phyloP scores from a whole-genome alignment of 2,888 invertebrate genomes.

The Yponomeuta plumbellus region DNA sequence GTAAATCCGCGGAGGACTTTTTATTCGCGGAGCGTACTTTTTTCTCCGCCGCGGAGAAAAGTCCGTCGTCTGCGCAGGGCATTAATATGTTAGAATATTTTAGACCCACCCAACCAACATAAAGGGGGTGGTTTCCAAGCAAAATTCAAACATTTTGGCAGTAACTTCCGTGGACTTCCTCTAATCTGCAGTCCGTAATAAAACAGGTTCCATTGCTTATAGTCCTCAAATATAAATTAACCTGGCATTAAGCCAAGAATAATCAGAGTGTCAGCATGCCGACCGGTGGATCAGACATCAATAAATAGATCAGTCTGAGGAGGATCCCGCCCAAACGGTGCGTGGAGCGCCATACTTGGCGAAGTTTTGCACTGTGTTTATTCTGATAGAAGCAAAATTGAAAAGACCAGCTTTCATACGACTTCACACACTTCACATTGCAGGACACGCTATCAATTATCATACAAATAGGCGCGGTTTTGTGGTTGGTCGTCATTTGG shows the following conservation, averaged over 20 bases:
- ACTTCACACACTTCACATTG: not conserved
- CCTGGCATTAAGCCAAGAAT: not conserved
- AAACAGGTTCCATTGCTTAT: constrained; percentile 6
- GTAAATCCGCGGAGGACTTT: too few relatives aligned
- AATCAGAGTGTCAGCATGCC: constrained; percentile 4
- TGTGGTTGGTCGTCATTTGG: not conserved
- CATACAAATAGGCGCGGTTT: not conserved
- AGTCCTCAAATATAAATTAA: not conserved
- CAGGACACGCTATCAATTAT: not conserved
- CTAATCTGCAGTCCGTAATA: not conserved
- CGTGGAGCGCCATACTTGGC: too few relatives aligned
- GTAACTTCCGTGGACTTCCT: not conserved
- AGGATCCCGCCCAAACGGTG: not conserved
- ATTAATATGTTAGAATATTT: not conserved
- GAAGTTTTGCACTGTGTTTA: too few relatives aligned
- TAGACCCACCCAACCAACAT: not conserved
- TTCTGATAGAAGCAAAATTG: too few relatives aligned
- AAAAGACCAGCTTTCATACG: not conserved
- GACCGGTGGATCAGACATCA: not conserved
- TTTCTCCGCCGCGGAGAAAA: too few relatives aligned
- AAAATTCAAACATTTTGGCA: not conserved
- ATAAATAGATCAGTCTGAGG: not conserved
- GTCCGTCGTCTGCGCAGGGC: too few relatives aligned
- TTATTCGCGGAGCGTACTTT: too few relatives aligned
- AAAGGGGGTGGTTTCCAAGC: not conserved